These are phyloP conservation scores for Eupsilia transversa DNA, from an alignment of 2,888 invertebrate species.

Conservation along the genomic window DNA sequence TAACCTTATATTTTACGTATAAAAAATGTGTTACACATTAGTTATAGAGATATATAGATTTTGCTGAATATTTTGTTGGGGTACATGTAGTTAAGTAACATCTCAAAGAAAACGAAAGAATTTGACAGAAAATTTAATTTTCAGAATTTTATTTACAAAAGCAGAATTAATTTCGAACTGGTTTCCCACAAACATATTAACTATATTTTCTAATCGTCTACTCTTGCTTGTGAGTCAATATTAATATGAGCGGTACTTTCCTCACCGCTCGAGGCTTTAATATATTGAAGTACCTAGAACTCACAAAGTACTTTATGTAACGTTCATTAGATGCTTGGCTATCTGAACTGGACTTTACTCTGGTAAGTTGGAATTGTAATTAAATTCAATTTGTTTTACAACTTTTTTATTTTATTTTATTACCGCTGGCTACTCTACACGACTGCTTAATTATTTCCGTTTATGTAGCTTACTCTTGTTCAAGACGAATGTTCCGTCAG, in stretches of 20 bases:
- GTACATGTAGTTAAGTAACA: not conserved
- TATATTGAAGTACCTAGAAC: slow-evolving; percentile 38
- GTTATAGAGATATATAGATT: too few species aligned
- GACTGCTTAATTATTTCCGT: slow-evolving; percentile 3
- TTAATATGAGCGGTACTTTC: slow-evolving; percentile 6
- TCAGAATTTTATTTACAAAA: not conserved
- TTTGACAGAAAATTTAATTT: not conserved
- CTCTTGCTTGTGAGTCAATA: slow-evolving; percentile 28
- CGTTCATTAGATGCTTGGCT: slow-evolving; percentile 1
- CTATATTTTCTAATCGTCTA: not conserved
- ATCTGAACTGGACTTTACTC: slow-evolving; percentile 16
- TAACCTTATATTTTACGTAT: not conserved
- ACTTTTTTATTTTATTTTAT: slow-evolving; percentile 5
- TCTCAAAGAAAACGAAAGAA: not conserved
- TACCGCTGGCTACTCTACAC: not conserved
- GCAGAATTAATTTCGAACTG: not conserved
- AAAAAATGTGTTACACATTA: too few species aligned
- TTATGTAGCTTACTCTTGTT: not conserved
- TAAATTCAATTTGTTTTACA: not conserved
- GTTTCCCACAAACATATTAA: not conserved
- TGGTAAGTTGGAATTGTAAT: slow-evolving; percentile 6
- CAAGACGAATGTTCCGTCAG: not conserved
- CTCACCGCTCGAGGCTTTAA: slow-evolving; percentile 14
- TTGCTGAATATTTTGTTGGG: not conserved
- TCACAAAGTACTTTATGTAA: slow-evolving; percentile 7